Conservation (phyloP, 2,888 invertebrate species). For the Silvanus unidentatus region DNA sequence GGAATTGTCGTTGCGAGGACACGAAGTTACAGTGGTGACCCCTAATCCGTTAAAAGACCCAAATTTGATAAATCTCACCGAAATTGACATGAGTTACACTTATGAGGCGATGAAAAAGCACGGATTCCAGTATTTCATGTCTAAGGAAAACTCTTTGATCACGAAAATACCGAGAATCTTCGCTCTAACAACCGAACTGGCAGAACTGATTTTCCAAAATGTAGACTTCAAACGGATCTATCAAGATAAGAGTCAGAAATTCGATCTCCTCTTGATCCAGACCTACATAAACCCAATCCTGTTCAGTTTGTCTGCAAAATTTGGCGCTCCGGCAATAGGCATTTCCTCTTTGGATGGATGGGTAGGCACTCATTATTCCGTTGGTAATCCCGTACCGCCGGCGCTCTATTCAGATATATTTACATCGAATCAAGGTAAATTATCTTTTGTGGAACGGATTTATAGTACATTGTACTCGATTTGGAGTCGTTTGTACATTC, state of each 20-base stretch:
- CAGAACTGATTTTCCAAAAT: slow-evolving; percentile 23
- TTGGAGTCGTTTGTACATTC: slow-evolving; percentile 25
- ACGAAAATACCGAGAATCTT: slow-evolving; percentile 25
- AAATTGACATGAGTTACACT: slow-evolving; percentile 22
- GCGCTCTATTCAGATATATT: slow-evolving; percentile 33
- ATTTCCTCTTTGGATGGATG: slow-evolving; percentile 29
- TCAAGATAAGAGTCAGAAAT: slow-evolving; percentile 20
- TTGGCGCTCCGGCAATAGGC: slow-evolving; percentile 26
- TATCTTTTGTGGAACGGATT: slow-evolving; percentile 32
- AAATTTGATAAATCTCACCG: slow-evolving; percentile 23
- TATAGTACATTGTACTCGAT: slow-evolving; percentile 30
- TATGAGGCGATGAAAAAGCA: slow-evolving; percentile 24
- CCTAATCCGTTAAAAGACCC: slow-evolving; percentile 24
- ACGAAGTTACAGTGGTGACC: slow-evolving; percentile 24
- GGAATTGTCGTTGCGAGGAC: slow-evolving; percentile 25
- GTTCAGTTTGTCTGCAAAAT: slow-evolving; percentile 25
- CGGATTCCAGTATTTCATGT: slow-evolving; percentile 30
- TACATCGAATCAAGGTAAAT: slow-evolving; percentile 26
- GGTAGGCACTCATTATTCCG: slow-evolving; percentile 25
- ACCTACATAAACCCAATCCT: slow-evolving; percentile 28
- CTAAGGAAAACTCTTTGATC: slow-evolving; percentile 23
- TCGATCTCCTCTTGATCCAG: slow-evolving; percentile 32
- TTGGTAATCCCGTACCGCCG: slow-evolving; percentile 30
- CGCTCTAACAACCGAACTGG: slow-evolving; percentile 23
- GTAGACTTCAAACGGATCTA: slow-evolving; percentile 27